Conservation (phyloP, 2,113 vertebrate genomes). For the Solea senegalensis region DNA sequence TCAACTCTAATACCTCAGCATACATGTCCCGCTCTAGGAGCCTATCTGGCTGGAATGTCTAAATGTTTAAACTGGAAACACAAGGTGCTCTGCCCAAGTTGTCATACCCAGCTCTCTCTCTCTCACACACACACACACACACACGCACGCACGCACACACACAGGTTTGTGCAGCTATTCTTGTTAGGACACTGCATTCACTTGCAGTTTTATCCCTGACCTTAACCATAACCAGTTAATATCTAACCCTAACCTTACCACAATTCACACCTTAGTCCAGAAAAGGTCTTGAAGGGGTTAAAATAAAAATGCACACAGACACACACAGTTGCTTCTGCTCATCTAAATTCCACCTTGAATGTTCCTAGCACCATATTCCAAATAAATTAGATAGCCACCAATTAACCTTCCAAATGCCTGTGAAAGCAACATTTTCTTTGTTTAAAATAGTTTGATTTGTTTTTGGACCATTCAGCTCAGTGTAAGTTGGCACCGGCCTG, state of each 20-base stretch:
- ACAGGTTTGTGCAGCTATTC: not conserved
- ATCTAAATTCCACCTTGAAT: conserved; percentile 49
- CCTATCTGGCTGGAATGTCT: conserved; percentile 77
- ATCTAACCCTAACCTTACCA: too few species aligned
- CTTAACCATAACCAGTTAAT: too few species aligned
- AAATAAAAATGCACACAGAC: conserved; percentile 5
- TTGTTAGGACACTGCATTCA: too few species aligned
- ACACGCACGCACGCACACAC: conserved; percentile 9
- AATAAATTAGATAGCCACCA: conserved; percentile 35
- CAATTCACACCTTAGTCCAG: too few species aligned
- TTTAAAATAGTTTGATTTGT: conserved; percentile 40
- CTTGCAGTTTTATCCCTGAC: too few species aligned
- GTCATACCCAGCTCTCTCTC: conserved; percentile 24
- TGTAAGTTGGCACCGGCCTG: conserved; percentile 58
- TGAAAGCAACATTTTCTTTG: conserved; percentile 27
- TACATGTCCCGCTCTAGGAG: conserved; percentile 59
- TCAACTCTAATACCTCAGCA: conserved; percentile 53
- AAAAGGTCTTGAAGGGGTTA: too few species aligned
- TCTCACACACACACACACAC: not conserved
- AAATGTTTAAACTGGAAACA: conserved; percentile 77
- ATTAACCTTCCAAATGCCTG: conserved; percentile 38
- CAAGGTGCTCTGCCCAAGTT: conserved; percentile 55
- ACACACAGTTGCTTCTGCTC: conserved; percentile 6
- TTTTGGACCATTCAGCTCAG: conserved; percentile 48
- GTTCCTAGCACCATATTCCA: conserved; percentile 28